phyloP scores from a whole-genome alignment of 2,888 invertebrate genomes.

The Drosophila differens region DNA sequence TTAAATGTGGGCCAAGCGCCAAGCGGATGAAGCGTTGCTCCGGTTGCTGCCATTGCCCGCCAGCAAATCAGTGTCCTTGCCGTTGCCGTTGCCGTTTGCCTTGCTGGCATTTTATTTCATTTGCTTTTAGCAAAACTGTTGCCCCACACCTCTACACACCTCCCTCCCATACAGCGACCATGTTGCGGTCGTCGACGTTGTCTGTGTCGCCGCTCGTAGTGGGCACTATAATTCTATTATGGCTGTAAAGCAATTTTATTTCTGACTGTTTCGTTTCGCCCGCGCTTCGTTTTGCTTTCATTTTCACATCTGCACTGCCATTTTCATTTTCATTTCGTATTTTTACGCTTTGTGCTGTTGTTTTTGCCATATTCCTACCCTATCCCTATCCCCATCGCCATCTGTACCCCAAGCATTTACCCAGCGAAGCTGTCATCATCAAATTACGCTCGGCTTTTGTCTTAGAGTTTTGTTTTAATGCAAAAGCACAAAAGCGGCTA shows the following conservation, averaged over 20 bases:
- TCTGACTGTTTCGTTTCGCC: constrained; percentile 38
- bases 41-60: constrained; percentile 46
- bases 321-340: constrained; percentile 68
- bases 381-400: constrained; percentile 5
- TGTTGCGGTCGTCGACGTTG: constrained; percentile 34
- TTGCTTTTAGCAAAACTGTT: constrained; percentile 44
- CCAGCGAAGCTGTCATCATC: constrained; percentile 71
- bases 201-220: constrained; percentile 49
- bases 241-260: constrained; percentile 73
- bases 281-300: constrained; percentile 56
- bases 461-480: constrained; percentile 58
- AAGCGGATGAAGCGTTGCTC: constrained; percentile 56
- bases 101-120: constrained; percentile 61
- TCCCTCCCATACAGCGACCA: not conserved
- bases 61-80: constrained; percentile 67
- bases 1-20: constrained; percentile 65
- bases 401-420: constrained; percentile 28
- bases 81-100: constrained; percentile 19
- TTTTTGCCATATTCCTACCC: not conserved
- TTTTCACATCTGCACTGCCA: constrained; percentile 63
- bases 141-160: not conserved
- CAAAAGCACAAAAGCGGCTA: constrained; percentile 42
- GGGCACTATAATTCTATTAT: constrained; percentile 76
- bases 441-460: constrained; percentile 71
- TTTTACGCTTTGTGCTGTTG: constrained; percentile 52